phyloP scores from a whole-genome alignment of 2,888 invertebrate species.

The Melanargia galathea region DNA sequence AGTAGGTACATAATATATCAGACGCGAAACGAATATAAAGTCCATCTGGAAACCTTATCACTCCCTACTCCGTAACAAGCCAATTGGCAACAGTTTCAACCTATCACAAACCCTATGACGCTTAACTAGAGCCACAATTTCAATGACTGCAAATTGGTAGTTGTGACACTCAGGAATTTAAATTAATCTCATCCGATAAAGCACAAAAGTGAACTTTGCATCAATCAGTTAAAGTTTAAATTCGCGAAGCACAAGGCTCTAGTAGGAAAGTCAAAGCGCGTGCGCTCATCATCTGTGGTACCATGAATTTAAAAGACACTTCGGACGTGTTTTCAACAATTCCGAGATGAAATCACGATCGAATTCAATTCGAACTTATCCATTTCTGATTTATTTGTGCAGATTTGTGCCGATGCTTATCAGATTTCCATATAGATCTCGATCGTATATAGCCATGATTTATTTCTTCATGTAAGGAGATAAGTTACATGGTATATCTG shows the following conservation, averaged over 20 bases:
- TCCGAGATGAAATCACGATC: constrained; percentile 40
- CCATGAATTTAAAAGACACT: constrained; percentile 42
- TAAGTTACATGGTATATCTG: too few species aligned
- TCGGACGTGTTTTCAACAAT: constrained; percentile 37
- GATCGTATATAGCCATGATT: not conserved
- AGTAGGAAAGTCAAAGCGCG: constrained; percentile 28
- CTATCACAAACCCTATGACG: constrained; percentile 19
- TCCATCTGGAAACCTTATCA: constrained; percentile 35
- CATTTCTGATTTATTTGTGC: constrained; percentile 23
- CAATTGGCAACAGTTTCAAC: constrained; percentile 18
- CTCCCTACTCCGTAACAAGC: constrained; percentile 25
- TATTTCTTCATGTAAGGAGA: not conserved
- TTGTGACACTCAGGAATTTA: constrained; percentile 30
- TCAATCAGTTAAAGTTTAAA: constrained; percentile 21
- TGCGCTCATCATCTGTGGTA: constrained; percentile 36
- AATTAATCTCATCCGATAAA: constrained; percentile 25
- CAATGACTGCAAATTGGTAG: constrained; percentile 20
- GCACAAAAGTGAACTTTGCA: constrained; percentile 13
- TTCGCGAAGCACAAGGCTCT: not conserved
- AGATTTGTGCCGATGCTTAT: constrained; percentile 16
- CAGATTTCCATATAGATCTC: not conserved
- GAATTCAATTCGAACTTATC: constrained; percentile 36
- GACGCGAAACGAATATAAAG: constrained; percentile 41
- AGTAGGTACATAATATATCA: not conserved
- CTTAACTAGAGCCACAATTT: constrained; percentile 25